Evolutionary conservation across 2,113 vertebrate genomes (phyloP).

Genomic region (Dipodomys spectabilis): DNA sequence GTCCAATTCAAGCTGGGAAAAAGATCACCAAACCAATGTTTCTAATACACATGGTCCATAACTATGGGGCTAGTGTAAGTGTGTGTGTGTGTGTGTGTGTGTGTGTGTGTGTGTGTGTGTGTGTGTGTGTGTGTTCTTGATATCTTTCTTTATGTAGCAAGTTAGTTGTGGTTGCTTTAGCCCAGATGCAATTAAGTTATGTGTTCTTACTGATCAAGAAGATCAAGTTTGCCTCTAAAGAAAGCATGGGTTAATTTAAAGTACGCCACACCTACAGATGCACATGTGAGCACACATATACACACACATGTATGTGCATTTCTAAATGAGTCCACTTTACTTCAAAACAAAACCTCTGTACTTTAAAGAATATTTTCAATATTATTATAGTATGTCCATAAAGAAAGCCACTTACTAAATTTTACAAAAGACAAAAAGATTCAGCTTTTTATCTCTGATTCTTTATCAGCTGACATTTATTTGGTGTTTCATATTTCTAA

Average conservation of each 20-base stretch:
- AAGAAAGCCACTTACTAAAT: not conserved
- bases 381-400: not conserved
- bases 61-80: not conserved
- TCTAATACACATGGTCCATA: conserved; percentile 41
- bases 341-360: not conserved
- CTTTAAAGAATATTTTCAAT: conserved; percentile 9
- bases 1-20: conserved; percentile 75
- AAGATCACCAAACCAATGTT: conserved; percentile 9
- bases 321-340: not conserved
- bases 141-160: not conserved
- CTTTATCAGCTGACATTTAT: conserved; percentile 33
- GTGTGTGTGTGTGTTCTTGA: not conserved
- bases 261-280: not conserved
- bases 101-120: not conserved
- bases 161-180: conserved; percentile 16
- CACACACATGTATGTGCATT: no score
- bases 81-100: not conserved
- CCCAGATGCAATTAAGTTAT: conserved; percentile 22
- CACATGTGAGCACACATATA: not conserved
- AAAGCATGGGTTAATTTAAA: conserved; percentile 34
- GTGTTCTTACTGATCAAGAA: conserved; percentile 29
- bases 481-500: conserved; percentile 27
- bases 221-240: not conserved
- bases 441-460: not conserved
- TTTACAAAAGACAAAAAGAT: not conserved